Base-by-base conservation (phyloP, 2,888 invertebrate genomes). In the Dysmachus trigonus region DNA sequence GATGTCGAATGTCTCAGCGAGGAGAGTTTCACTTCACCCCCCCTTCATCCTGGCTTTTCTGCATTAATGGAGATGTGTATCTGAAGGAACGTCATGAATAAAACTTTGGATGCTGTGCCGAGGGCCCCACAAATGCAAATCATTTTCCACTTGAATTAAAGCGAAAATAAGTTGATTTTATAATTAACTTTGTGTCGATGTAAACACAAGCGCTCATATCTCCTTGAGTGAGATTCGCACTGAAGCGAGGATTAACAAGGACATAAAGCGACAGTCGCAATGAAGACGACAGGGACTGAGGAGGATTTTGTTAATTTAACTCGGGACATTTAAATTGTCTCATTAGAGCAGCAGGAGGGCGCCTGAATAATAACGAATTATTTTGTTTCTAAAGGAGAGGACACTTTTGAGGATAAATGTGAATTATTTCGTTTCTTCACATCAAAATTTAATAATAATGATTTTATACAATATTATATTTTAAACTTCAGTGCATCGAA, bases 111-210 rank as follows among this genome's bases (percentile, higher is more conserved):
- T 51, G 41, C 77, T 13, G 77, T 79, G 41, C 41, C 30, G 79
- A 82, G 35, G 62, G 35, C 71, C 86, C 85, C 87, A 84, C 86
- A 87, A 88, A 88, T 88, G 87, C 88, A 88, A 88, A 88, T 88
- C 87, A 88, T 88, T 88, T 88, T 88, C 88, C 88, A 88, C 88
- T 88, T 87, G 88, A 88, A 88, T 88, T 88, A 88, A 88, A 87
- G 86, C 87, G 87, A 86, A 88, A 88, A 88, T 88, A 88, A 88
- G 88, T 88, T 87, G 74, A 86, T 88, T 85, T 86, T 87, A 88
- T 88, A 88, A 88, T 88, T 88, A 88, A 88, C 88, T 87, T 88
- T 88, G 88, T 87, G 87, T 87, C 88, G 87, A 86, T 88, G 88
- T 86, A 88, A 88, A 86, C 83, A 82, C 82, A 82, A 22, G 82